phyloP scores from a whole-genome alignment of 2,888 invertebrate genomes.

The Aradus depressus region DNA sequence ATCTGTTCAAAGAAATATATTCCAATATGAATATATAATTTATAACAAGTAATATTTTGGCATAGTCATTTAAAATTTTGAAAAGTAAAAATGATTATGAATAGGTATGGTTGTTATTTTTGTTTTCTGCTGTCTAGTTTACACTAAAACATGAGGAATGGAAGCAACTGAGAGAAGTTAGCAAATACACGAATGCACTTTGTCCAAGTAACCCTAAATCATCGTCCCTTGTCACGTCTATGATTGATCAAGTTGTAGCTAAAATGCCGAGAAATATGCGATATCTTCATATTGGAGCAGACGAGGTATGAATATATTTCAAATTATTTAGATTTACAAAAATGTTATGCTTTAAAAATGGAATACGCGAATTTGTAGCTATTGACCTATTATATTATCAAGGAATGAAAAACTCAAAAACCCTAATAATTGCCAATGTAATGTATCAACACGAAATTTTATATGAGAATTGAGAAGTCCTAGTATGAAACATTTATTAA shows the following conservation, averaged over 20 bases:
- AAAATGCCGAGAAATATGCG: constrained; percentile 50
- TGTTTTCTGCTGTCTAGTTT: no score
- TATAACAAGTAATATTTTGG: no score
- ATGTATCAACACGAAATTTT: background rate
- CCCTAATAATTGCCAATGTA: background rate
- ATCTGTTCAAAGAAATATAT: no score
- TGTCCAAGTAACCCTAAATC: constrained; percentile 58
- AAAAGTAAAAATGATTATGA: no score
- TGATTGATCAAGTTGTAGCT: constrained; percentile 59
- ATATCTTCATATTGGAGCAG: constrained; percentile 70
- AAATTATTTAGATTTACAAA: background rate
- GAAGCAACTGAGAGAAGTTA: constrained; percentile 52
- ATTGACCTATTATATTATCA: background rate
- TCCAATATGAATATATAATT: no score
- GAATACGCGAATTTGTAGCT: no score
- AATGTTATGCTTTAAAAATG: background rate
- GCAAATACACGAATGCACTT: constrained; percentile 55
- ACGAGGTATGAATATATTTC: constrained; percentile 46
- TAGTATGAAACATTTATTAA: no score
- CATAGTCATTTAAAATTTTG: no score
- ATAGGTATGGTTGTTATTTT: no score
- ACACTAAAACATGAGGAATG: constrained; percentile 62
- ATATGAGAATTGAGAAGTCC: background rate
- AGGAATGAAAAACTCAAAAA: background rate
- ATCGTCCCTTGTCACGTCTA: constrained; percentile 47